Base-by-base conservation (phyloP, 2,797 vertebrate species). In the Lophotriccus pileatus region DNA sequence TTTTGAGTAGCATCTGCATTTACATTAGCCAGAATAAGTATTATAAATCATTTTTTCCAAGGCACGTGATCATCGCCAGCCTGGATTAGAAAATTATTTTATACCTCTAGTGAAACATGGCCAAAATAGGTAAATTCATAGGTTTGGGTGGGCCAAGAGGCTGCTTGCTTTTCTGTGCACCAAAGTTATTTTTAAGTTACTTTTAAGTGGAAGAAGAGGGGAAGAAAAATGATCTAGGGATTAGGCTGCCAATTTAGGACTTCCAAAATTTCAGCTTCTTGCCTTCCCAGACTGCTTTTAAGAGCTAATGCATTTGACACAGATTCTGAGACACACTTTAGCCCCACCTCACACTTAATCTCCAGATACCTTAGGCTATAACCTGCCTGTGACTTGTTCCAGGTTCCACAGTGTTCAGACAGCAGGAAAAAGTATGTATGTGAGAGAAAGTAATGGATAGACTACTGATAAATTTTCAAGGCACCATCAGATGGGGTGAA, bases 231-330 rank as follows among this genome's bases (percentile, higher is more conserved):
- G 70, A 70, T 58, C 52, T 56, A 67, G 49, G 47, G 67, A 90
- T 94, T 92, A 89, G 47, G 22, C 37, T 87, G 47, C 63, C 83
- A 95, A 79, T 84, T 92, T 90, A 79, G 44, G 67, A 73, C 63
- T 84, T 92, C 63, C 72, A 93, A 87, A 90, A 70, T 60, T 93
- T 87, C 74, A 67, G 10, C 49, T 90, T 73, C 77, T 70, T 93
- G 37, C 82, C 85, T 92, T 85, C 46, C 37, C 10, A 41, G 60
- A 14, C 64, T 92, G 25, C 77, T 87, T 95, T 94, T 88, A 81
- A 59, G 55, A 87, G 34, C 44, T 87, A 90, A 93, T 92, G 91
- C 73, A 82, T 93, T 93, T 93, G 92, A 84, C 21, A 82, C 77
- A 84, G 59, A 52, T 84, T 90, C 46, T 82, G 58, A 94, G 84